phyloP scores from a whole-genome alignment of 2,888 invertebrate species.

The Orchestes rusci region DNA sequence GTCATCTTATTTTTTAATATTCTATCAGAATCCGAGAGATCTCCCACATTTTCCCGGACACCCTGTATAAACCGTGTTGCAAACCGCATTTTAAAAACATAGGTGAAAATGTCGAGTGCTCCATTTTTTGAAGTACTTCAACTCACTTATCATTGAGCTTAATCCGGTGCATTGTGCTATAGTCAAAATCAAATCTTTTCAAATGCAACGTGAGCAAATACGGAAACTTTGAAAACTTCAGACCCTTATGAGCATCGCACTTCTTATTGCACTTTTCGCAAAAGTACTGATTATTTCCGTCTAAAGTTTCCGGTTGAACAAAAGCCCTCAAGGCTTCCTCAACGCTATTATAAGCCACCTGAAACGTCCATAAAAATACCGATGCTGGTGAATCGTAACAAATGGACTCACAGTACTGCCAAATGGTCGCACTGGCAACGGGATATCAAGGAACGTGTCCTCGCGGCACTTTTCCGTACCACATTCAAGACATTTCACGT shows the following conservation, averaged over 20 bases:
- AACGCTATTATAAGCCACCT: constrained; percentile 66
- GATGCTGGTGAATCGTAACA: background rate
- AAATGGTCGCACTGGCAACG: constrained; percentile 76
- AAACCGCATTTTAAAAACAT: constrained; percentile 13
- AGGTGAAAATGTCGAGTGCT: background rate
- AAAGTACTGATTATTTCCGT: constrained; percentile 78
- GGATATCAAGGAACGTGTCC: constrained; percentile 80
- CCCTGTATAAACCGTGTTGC: no score
- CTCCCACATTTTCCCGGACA: no score
- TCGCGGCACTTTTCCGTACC: constrained; percentile 72
- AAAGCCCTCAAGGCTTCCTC: constrained; percentile 79
- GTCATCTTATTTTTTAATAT: no score
- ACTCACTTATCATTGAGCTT: constrained; percentile 79
- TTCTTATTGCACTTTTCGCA: constrained; percentile 82
- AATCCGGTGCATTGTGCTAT: constrained; percentile 72
- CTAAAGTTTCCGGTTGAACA: constrained; percentile 75
- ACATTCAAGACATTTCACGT: constrained; percentile 83
- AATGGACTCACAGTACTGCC: constrained; percentile 49
- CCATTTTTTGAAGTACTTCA: background rate
- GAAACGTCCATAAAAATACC: background rate
- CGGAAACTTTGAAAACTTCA: constrained; percentile 80
- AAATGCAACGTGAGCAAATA: constrained; percentile 80
- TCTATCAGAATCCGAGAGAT: no score
- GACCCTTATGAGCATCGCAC: constrained; percentile 83
- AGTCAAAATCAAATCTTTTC: constrained; percentile 87